These are phyloP conservation scores for Exocentrus adspersus DNA, from an alignment of 2,888 invertebrate species.

Conservation along the genomic window DNA sequence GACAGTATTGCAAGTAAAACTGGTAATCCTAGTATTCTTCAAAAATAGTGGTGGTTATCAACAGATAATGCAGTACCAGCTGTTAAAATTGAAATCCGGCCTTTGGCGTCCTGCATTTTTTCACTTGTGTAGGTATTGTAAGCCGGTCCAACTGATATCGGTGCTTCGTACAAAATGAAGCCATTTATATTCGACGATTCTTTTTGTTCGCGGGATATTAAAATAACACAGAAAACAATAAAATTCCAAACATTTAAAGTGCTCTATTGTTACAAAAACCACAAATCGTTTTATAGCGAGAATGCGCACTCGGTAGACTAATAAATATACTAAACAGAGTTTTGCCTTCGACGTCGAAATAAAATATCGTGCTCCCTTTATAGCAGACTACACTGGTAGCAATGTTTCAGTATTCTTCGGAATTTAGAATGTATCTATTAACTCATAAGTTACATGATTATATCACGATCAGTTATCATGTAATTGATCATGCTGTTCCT, in stretches of 20 bases:
- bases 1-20: too few relatives aligned
- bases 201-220: constrained; percentile 50
- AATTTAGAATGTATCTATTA: too few relatives aligned
- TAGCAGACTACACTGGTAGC: constrained; percentile 19
- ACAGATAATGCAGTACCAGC: too few relatives aligned
- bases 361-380: constrained; percentile 33
- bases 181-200: constrained; percentile 47
- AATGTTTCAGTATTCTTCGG: neutral
- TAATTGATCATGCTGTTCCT: too few relatives aligned
- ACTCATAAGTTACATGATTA: too few relatives aligned
- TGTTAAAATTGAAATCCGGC: neutral
- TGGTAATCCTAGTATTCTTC: too few relatives aligned
- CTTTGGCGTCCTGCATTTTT: neutral
- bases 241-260: constrained; percentile 62
- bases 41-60: too few relatives aligned
- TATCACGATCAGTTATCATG: too few relatives aligned
- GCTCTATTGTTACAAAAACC: constrained; percentile 62
- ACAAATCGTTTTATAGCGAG: constrained; percentile 59
- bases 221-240: constrained; percentile 57
- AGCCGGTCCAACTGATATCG: neutral
- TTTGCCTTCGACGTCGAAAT: constrained; percentile 46
- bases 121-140: neutral
- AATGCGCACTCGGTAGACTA: constrained; percentile 57
- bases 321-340: constrained; percentile 56
- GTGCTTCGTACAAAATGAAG: constrained; percentile 34